phyloP scores from a whole-genome alignment of 1,140 invertebrate genomes.

The Yoshiicerus persimilis region DNA sequence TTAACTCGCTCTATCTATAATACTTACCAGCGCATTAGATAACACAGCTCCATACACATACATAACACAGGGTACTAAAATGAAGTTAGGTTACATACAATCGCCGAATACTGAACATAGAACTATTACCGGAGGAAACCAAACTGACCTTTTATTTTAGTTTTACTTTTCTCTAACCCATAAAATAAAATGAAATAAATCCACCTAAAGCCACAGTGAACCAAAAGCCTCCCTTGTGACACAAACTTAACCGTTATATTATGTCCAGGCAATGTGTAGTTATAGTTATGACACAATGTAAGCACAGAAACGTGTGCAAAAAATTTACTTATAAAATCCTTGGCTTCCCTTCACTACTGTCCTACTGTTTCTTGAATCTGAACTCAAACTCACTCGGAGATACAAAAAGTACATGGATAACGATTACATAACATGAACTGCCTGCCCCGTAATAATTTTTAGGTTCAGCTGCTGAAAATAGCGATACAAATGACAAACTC shows the following conservation, averaged over 20 bases:
- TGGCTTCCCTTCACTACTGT: not conserved
- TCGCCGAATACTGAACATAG: not conserved
- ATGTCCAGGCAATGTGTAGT: not conserved
- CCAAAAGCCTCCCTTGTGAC: not conserved
- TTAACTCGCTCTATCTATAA: not conserved
- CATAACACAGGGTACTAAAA: not conserved
- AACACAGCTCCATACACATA: not conserved
- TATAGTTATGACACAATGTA: not conserved
- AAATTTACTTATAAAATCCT: not conserved
- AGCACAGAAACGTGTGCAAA: not conserved
- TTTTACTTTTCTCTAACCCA: slow-evolving; percentile 12
- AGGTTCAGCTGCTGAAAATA: not conserved
- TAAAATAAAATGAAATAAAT: slow-evolving; percentile 28
- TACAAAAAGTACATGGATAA: too few species aligned
- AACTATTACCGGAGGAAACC: not conserved
- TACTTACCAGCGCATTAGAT: not conserved
- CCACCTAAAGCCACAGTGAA: not conserved
- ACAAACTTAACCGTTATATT: not conserved
- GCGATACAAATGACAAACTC: not conserved
- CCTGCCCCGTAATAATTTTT: not conserved
- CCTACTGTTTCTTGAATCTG: not conserved
- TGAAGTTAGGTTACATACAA: not conserved
- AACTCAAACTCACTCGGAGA: too few species aligned
- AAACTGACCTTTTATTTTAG: slow-evolving; percentile 23
- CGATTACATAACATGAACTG: not conserved